Evolutionary conservation across 53 echinoderm and acorn worm genomes (phyloP).

Genomic region (Henricia sp.): DNA sequence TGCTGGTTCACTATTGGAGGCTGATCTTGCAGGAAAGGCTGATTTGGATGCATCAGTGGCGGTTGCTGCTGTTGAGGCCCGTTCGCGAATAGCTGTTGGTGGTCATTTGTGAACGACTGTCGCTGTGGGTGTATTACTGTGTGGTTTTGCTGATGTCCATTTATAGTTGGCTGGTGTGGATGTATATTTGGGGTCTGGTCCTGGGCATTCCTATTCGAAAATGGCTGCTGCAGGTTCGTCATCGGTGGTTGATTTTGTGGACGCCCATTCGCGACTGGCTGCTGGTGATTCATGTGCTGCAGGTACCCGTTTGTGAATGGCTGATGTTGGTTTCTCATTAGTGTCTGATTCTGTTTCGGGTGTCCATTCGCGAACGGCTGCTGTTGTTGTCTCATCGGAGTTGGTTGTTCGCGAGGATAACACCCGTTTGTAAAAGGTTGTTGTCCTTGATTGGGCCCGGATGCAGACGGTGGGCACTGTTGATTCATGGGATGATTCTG

Average conservation of each 20-base stretch:
- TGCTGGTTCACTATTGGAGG: too few relatives aligned
- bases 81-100: constrained; percentile 11
- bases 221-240: not conserved
- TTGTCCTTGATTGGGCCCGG: constrained; percentile 1
- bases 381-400: constrained; percentile 2
- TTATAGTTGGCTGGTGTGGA: not conserved
- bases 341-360: not conserved
- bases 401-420: not conserved
- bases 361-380: too few relatives aligned
- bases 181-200: not conserved
- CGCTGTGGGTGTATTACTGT: not conserved
- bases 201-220: constrained; percentile 1
- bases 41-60: not conserved
- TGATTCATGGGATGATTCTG: not conserved
- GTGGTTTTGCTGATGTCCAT: not conserved
- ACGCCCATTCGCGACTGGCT: not conserved
- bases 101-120: too few relatives aligned
- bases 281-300: not conserved
- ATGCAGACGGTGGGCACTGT: not conserved
- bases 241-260: not conserved
- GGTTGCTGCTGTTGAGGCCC: not conserved
- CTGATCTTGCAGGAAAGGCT: not conserved
- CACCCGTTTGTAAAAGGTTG: constrained; percentile 3
- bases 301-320: not conserved
- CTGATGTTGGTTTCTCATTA: not conserved